A percentile compares a stretch with the other conserved stretches of the same genome.
These are phyloP conservation scores for Catharus minimus DNA, from an alignment of 2,113 vertebrate genomes.

Conservation along the genomic window DNA sequence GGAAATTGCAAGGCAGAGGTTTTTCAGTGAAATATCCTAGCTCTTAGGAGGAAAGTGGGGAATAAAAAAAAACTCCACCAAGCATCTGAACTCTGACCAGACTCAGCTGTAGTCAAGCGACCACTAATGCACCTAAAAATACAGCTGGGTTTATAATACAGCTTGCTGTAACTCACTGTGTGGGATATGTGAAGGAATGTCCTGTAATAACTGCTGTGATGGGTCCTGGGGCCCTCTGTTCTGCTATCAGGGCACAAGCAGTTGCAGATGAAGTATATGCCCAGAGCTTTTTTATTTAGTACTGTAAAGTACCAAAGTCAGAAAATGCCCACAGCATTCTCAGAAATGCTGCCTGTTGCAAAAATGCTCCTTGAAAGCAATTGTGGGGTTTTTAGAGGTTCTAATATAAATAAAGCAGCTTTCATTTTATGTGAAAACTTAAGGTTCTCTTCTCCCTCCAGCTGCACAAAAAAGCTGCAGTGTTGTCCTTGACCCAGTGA, in stretches of 20 bases:
- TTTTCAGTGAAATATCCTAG: not conserved
- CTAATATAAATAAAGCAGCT: not conserved
- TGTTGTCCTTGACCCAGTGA: not conserved
- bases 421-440: not conserved
- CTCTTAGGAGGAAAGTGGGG: not conserved
- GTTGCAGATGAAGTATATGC: not conserved
- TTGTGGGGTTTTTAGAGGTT: not conserved
- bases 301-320: not conserved
- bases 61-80: not conserved
- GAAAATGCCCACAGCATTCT: not conserved
- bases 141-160: conserved; percentile 53
- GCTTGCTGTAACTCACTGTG: conserved; percentile 11
- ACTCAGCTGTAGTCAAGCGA: conserved; percentile 19
- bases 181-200: conserved; percentile 59
- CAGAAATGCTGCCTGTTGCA: not conserved
- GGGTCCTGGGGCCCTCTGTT: conserved; percentile 49
- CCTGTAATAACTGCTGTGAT: conserved; percentile 60
- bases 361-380: fast-evolving
- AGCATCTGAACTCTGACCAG: conserved; percentile 11
- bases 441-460: not conserved
- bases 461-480: not conserved
- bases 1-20: not conserved
- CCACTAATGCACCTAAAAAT: conserved; percentile 54
- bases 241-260: conserved; percentile 24
- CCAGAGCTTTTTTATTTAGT: not conserved